phyloP scores from a whole-genome alignment of 2,888 invertebrate species.

The Phlogophora meticulosa region DNA sequence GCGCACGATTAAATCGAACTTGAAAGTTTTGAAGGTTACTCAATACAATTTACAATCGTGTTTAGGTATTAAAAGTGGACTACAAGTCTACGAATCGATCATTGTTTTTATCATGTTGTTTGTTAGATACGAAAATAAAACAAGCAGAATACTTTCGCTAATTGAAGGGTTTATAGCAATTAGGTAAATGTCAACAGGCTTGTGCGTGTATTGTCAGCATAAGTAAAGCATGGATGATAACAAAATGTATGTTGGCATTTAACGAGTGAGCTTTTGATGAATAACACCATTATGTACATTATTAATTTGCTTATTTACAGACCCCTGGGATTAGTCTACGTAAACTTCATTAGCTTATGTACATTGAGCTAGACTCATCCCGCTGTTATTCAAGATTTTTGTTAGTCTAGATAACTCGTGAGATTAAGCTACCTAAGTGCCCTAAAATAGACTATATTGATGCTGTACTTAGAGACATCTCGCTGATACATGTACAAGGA shows the following conservation, averaged over 20 bases:
- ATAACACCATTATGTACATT: conserved; percentile 6
- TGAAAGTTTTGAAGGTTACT: conserved; percentile 65
- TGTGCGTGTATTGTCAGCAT: conserved; percentile 25
- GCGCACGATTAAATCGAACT: conserved; percentile 60
- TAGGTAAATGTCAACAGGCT: conserved; percentile 53
- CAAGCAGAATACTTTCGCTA: conserved; percentile 42
- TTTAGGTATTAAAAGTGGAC: conserved; percentile 47
- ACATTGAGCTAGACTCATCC: too few species aligned
- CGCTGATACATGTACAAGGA: not conserved
- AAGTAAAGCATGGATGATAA: conserved; percentile 15
- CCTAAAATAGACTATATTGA: not conserved
- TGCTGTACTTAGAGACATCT: not conserved
- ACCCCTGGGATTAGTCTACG: not conserved
- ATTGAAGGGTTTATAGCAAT: conserved; percentile 52
- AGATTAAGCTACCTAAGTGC: too few species aligned
- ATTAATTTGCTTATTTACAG: not conserved
- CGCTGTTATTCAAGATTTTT: too few species aligned
- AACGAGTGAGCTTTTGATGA: conserved; percentile 22
- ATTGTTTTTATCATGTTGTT: conserved; percentile 49
- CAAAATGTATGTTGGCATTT: conserved; percentile 31
- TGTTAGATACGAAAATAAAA: conserved; percentile 44
- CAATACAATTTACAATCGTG: conserved; percentile 50
- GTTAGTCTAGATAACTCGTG: too few species aligned
- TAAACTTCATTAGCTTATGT: not conserved
- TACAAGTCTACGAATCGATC: conserved; percentile 54